phyloP scores from a whole-genome alignment of 2,888 invertebrate species.

The Apamea crenata region DNA sequence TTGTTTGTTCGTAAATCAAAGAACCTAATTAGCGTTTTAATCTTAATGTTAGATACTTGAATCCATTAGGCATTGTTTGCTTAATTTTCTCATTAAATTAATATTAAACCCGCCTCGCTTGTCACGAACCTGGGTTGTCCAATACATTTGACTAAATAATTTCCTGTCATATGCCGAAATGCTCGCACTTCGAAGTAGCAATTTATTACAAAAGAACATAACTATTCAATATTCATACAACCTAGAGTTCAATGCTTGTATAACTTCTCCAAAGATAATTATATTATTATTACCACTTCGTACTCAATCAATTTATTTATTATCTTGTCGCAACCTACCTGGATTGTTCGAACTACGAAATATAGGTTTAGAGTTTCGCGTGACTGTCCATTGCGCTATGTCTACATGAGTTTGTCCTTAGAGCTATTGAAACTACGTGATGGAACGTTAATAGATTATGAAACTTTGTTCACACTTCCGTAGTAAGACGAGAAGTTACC shows the following conservation, averaged over 20 bases:
- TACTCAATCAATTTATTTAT: slow-evolving; percentile 58
- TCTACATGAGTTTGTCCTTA: not conserved
- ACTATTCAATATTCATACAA: slow-evolving; percentile 25
- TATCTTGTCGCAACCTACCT: slow-evolving; percentile 18
- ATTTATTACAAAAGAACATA: slow-evolving; percentile 37
- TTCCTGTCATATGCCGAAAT: slow-evolving; percentile 23
- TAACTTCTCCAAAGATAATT: slow-evolving; percentile 31
- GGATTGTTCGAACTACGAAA: not conserved
- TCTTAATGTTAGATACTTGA: slow-evolving; percentile 9
- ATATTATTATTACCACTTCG: slow-evolving; percentile 31
- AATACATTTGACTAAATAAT: slow-evolving; percentile 15
- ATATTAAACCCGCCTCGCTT: slow-evolving; percentile 11
- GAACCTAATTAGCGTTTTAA: slow-evolving; percentile 11
- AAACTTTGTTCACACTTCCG: slow-evolving; percentile 36
- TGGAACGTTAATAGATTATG: slow-evolving; percentile 34
- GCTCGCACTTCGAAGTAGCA: slow-evolving; percentile 19
- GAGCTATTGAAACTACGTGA: slow-evolving; percentile 25
- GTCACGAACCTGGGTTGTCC: slow-evolving; percentile 31
- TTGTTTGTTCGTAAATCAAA: slow-evolving; percentile 12
- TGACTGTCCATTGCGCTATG: slow-evolving; percentile 22
- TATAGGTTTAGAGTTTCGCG: not conserved
- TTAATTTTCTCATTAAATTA: slow-evolving; percentile 36
- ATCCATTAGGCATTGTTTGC: slow-evolving; percentile 1
- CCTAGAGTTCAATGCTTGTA: slow-evolving; percentile 4
- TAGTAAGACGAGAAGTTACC: slow-evolving; percentile 24